Conservation (phyloP, 2,113 vertebrate species). For the Chamaea fasciata region DNA sequence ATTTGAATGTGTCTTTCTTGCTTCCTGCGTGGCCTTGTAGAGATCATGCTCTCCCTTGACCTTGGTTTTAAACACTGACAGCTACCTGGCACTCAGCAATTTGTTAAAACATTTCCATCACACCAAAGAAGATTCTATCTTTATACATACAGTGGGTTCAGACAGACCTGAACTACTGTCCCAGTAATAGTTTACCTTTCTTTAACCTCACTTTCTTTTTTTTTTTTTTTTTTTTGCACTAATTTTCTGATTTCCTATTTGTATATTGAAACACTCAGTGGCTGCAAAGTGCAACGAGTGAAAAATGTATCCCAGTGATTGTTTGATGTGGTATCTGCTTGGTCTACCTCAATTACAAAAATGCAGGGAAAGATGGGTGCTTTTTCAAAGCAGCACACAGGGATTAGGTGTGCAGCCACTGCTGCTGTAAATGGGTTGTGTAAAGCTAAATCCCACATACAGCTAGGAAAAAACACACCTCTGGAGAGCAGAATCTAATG, state of each 20-base stretch:
- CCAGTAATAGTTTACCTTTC: neutral
- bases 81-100: neutral
- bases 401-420: neutral
- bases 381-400: neutral
- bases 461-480: neutral
- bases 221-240: neutral
- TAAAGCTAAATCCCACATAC: neutral
- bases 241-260: neutral
- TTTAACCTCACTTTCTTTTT: neutral
- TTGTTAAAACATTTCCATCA: neutral
- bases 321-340: neutral
- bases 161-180: neutral
- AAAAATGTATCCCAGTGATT: neutral
- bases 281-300: neutral
- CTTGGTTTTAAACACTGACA: neutral
- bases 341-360: neutral
- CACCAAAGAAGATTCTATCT: neutral
- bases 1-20: neutral
- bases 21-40: neutral
- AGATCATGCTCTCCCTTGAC: neutral
- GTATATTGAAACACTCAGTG: neutral
- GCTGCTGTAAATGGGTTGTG: neutral
- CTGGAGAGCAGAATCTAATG: neutral
- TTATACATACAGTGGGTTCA: neutral
- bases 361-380: neutral